Evolutionary conservation across 2,797 vertebrate genomes (phyloP), one percentile per base, ranked within the genome.

Genomic region (Eleutherodactylus coqui): DNA sequence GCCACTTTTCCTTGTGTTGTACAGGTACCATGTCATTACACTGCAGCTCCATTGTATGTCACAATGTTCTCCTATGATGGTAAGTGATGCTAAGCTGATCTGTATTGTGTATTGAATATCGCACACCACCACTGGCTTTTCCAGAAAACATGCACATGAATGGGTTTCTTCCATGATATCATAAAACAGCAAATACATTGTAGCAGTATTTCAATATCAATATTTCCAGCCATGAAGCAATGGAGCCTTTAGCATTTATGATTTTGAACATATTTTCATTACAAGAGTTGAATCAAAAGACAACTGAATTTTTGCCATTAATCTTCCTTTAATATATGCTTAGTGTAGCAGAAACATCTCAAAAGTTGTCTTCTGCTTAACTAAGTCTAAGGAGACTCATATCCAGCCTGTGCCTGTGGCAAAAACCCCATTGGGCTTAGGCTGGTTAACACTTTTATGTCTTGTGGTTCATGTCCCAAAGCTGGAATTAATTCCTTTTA

Each of bases 301-400:
- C 51, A 41, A 55, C 60, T 47, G 27, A 43, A 19, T 41, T 21
- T 67, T 78, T 11, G 1, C 70, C 16, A n/a, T 91, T 93, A 89
- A 90, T 92, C 87, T 90, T 92, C 88, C 88, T 92, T 90, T 92
- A 91, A 92, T n/a, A 75, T 88, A 86, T 90, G 88, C 87, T 90
- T 89, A 90, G 90, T 84, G 72, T 72, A 92, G 87, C 75, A 92
- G 83, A 92, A 93, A 89, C 70, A 36, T 88, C 87, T 92, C 89
- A 86, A 86, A 77, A 88, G 73, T 87, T 90, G 88, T 88, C 83
- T 92, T 84, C 69, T 85, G 86, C 90, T 85, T 87, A 92, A 88
- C 51, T 88, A 91, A 91, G 34, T 78, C 79, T 85, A 88, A 89
- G 84, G 89, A 69, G 82, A 90, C 67, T 89, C 41, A 21, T 9